Evolutionary conservation across 1,140 invertebrate genomes (phyloP).

Genomic region (Panonychus citri): DNA sequence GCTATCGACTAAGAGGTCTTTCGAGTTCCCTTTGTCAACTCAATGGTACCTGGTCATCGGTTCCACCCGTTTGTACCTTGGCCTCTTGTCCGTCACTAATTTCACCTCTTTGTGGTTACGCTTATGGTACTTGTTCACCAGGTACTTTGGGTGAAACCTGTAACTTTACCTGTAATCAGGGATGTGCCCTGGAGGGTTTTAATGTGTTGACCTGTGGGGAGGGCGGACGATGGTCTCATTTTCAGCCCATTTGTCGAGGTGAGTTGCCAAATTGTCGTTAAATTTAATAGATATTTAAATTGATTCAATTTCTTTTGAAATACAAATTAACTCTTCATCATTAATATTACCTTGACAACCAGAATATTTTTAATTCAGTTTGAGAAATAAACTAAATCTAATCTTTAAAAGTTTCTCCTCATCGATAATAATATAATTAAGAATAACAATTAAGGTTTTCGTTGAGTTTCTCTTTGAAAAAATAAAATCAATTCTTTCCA

Average conservation of each 20-base stretch:
- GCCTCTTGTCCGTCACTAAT: neutral
- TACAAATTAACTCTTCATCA: too few relatives aligned
- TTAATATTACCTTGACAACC: too few relatives aligned
- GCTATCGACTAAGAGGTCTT: constrained; percentile 5
- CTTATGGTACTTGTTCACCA: constrained; percentile 3
- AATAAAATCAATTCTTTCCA: too few relatives aligned
- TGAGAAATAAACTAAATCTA: too few relatives aligned
- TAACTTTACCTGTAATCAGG: constrained; percentile 2
- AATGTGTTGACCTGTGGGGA: constrained; percentile 4
- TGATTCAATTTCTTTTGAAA: too few relatives aligned
- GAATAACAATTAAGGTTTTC: too few relatives aligned
- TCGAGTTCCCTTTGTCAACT: constrained; percentile 24
- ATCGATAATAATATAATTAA: too few relatives aligned
- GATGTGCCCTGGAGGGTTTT: neutral
- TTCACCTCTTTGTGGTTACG: neutral
- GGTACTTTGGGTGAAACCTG: constrained; percentile 5
- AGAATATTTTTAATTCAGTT: too few relatives aligned
- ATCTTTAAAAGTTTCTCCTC: too few relatives aligned
- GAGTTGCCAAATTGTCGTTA: neutral
- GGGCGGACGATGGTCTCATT: constrained; percentile 4
- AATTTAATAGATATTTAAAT: too few relatives aligned
- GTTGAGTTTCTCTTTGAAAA: too few relatives aligned
- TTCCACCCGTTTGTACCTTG: constrained; percentile 6
- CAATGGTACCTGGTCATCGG: constrained; percentile 24
- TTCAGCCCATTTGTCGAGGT: constrained; percentile 4